A percentile compares a stretch with the other conserved stretches of the same genome.
Evolutionary conservation across 2,797 vertebrate genomes (phyloP).

Genomic region (Gorsachius magnificus): DNA sequence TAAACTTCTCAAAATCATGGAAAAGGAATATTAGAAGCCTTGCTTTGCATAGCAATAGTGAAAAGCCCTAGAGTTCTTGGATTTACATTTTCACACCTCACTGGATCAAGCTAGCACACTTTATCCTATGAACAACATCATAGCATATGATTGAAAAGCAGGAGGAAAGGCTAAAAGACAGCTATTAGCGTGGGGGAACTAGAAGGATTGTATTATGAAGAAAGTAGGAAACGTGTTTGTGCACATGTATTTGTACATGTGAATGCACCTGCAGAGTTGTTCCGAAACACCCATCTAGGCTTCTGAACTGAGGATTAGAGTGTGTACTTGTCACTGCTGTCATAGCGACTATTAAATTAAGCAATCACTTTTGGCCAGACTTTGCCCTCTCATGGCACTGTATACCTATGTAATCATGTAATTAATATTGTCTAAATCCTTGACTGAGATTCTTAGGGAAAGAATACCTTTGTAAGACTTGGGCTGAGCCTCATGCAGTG

Average conservation of each 20-base stretch:
- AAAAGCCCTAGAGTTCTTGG: not conserved
- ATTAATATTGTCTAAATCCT: not conserved
- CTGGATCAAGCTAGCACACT: not conserved
- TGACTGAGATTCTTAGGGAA: not conserved
- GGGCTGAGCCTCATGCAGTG: not conserved
- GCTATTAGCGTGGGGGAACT: not conserved
- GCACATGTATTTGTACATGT: rapidly evolving
- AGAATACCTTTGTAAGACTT: not conserved
- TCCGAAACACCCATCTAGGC: not conserved
- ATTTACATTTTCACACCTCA: not conserved
- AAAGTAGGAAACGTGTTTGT: not conserved
- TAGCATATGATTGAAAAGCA: not conserved
- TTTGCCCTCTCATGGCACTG: not conserved
- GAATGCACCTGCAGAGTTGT: not conserved
- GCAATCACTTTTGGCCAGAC: not conserved
- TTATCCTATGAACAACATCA: not conserved
- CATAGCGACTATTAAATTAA: not conserved
- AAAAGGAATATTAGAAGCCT: not conserved
- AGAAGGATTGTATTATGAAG: not conserved
- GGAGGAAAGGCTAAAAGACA: not conserved
- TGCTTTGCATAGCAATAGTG: not conserved
- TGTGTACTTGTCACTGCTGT: not conserved
- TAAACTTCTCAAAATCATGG: not conserved
- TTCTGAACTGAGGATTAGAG: not conserved
- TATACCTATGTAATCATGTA: not conserved